Base-by-base conservation (phyloP, 2,888 invertebrate species). In the Nezara viridula region DNA sequence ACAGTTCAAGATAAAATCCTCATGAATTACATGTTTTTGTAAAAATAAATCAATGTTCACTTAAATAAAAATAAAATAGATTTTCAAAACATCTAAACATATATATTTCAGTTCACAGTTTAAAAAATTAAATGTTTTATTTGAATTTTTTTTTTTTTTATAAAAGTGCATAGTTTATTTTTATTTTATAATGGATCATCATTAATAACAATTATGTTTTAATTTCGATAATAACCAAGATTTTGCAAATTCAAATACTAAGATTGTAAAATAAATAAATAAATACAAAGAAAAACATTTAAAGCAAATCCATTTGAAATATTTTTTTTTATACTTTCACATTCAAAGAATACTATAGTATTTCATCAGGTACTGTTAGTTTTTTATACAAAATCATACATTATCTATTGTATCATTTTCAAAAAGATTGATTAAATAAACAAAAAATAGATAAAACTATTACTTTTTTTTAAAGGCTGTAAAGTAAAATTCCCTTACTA, bases 241-340 rank as follows among this genome's bases (percentile, higher is more conserved):
- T 55, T 60, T 9, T 19, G 24, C 6, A 27, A 27, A 0, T 73
- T 37, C 37, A 73, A 37, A 73, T 73, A 19, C 6, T 19, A 37
- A 14, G 21, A 73, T 27, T 37, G 19, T 73, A 37, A 73, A 60
- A 73, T 73, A 73, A 73, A 73, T 73, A 37, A 73, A 73, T 73
- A 73, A 73, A 73, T 73, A 73, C 9, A 73, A 37, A 73, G 0
- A 44, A 73, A 37, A 73, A 37, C 66, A 73, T 73, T 73, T 37
- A 73, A 73, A 73, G 66, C 32, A 32, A 73, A 37, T 21, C 24
- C 32, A 19, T 19, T 73, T 73, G 19, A 32, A 73, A 37, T 73
- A 73, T 21, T 19, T 73, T 2, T 27, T n/a, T 60, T 1, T 16
- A 3, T 14, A 21, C 66, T 37, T 37, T 19, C 21, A 60, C 37